phyloP scores from a whole-genome alignment of 2,888 invertebrate genomes.

The Octonoba sinensis region DNA sequence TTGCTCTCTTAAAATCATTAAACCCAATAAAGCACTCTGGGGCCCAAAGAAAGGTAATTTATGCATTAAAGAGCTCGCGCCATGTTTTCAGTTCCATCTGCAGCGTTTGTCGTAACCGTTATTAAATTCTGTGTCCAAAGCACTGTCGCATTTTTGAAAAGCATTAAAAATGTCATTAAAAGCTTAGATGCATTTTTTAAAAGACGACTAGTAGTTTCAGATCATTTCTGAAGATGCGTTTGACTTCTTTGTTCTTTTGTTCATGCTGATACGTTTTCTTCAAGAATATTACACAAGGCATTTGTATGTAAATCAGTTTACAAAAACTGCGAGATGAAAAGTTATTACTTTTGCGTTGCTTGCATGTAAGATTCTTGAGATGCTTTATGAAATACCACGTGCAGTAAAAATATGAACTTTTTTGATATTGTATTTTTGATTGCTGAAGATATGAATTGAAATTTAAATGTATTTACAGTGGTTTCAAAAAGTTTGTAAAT shows the following conservation, averaged over 20 bases:
- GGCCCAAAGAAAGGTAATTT: constrained; percentile 24
- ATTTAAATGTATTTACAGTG: no score
- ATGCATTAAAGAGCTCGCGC: constrained; percentile 13
- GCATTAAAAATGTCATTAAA: constrained; percentile 33
- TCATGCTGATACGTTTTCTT: no score
- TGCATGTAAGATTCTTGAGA: no score
- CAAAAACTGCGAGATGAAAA: background rate
- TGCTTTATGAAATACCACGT: no score
- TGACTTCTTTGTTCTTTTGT: no score
- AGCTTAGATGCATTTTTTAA: constrained; percentile 10
- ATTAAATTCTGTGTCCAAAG: constrained; percentile 31
- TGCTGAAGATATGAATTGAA: no score
- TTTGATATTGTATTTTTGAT: no score
- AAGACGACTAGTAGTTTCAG: background rate
- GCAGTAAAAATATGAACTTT: no score
- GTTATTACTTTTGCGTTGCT: no score
- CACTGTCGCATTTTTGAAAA: constrained; percentile 15
- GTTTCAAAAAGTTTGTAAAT: no score
- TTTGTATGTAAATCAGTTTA: constrained; percentile 2
- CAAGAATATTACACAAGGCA: background rate
- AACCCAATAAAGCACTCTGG: constrained; percentile 36
- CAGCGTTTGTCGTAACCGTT: constrained; percentile 13
- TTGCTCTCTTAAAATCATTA: constrained; percentile 35
- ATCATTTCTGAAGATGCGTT: no score
- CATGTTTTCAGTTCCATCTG: background rate